Percentiles rank a stretch among this genome's conserved stretches.
Evolutionary conservation across 2,797 vertebrate species (phyloP).

Genomic region (Sciurus carolinensis): DNA sequence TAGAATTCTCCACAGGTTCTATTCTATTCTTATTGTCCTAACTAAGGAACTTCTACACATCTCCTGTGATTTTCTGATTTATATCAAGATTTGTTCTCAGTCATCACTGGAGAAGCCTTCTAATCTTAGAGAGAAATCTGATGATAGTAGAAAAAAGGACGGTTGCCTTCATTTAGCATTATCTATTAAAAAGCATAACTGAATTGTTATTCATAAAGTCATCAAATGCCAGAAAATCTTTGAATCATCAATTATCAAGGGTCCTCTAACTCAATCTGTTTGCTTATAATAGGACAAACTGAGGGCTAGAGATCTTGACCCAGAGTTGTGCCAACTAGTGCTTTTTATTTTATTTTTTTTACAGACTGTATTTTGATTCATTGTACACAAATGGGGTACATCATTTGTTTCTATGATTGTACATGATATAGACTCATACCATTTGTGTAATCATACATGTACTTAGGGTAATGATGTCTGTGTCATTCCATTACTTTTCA

Average conservation of each 20-base stretch:
- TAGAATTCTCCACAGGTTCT: neutral
- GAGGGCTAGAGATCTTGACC: neutral
- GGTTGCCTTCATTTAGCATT: neutral
- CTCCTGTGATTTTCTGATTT: neutral
- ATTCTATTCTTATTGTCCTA: neutral
- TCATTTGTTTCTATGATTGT: too few species aligned
- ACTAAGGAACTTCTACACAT: neutral
- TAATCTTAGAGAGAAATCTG: constrained; percentile 1
- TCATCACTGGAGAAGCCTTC: neutral
- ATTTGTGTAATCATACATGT: too few species aligned
- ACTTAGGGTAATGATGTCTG: too few species aligned
- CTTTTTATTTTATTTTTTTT: neutral
- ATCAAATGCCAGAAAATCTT: neutral
- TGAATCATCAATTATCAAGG: neutral
- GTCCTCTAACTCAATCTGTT: neutral
- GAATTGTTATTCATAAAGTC: neutral
- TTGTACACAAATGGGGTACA: too few species aligned
- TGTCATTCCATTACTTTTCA: too few species aligned
- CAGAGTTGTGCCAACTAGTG: neutral
- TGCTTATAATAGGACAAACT: neutral
- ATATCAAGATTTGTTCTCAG: neutral
- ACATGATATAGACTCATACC: too few species aligned
- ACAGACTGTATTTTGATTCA: too few species aligned
- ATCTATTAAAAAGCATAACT: neutral
- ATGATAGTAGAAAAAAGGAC: neutral